Conservation (phyloP, 2,888 invertebrate genomes). For the Thereva unica region DNA sequence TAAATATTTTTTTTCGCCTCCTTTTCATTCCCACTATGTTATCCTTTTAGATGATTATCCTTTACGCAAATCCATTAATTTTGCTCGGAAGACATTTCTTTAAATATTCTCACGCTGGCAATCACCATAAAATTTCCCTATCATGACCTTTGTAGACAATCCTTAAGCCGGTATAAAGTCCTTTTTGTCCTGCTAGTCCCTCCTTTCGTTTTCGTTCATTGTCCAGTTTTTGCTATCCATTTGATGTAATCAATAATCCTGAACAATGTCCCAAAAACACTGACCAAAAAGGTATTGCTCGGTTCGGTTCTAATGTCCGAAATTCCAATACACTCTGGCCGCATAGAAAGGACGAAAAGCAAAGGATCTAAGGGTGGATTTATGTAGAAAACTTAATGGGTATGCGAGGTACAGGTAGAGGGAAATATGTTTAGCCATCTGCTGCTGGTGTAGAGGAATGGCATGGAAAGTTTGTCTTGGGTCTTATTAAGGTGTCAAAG, state of each 20-base stretch:
- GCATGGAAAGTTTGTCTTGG: too few species aligned
- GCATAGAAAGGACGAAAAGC: too few species aligned
- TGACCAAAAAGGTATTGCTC: neutral
- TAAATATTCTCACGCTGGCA: constrained; percentile 4
- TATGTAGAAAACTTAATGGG: too few species aligned
- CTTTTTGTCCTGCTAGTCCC: neutral
- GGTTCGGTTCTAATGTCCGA: neutral
- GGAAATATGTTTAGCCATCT: too few species aligned
- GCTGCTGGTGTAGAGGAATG: too few species aligned
- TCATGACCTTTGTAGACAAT: neutral
- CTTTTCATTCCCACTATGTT: neutral
- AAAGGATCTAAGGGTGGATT: too few species aligned
- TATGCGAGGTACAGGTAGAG: too few species aligned
- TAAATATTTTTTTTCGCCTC: neutral
- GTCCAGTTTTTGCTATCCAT: neutral
- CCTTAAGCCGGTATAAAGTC: constrained; percentile 4
- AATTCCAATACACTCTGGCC: too few species aligned
- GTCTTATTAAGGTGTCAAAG: too few species aligned
- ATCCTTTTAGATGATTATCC: neutral
- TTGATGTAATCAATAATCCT: constrained; percentile 12
- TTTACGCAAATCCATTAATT: neutral
- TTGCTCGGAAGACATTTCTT: neutral
- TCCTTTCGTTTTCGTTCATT: constrained; percentile 5
- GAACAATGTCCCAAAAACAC: constrained; percentile 5
- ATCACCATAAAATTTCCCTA: constrained; percentile 5